Evolutionary conservation across 2,888 invertebrate species (phyloP).

Genomic region (Subacronicta megacephala): DNA sequence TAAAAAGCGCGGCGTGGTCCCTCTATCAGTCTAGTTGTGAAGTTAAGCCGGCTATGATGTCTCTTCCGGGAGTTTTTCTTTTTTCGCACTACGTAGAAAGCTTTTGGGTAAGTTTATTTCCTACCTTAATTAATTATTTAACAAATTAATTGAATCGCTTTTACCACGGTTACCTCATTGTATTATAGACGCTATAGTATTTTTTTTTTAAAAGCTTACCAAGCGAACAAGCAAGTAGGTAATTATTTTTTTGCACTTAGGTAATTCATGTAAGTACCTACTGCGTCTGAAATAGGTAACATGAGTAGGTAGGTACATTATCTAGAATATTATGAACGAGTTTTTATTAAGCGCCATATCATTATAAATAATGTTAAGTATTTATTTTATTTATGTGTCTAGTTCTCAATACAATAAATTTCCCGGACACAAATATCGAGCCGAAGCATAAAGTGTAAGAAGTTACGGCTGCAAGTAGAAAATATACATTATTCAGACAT

Average conservation of each 20-base stretch:
- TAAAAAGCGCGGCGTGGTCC: conserved; percentile 76
- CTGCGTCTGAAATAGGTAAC: conserved; percentile 43
- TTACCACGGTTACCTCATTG: conserved; percentile 13
- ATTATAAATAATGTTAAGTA: conserved; percentile 24
- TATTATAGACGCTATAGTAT: conserved; percentile 20
- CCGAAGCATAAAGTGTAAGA: conserved; percentile 68
- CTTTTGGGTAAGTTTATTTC: conserved; percentile 82
- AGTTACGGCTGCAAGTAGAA: conserved; percentile 68
- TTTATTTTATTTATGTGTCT: conserved; percentile 46
- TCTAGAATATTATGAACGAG: conserved; percentile 25
- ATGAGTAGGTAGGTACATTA: conserved; percentile 16
- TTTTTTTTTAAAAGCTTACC: conserved; percentile 38
- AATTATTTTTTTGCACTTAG: conserved; percentile 52
- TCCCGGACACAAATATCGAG: conserved; percentile 62
- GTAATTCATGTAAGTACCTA: conserved; percentile 43
- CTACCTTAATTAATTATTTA: conserved; percentile 15
- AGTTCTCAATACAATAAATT: conserved; percentile 45
- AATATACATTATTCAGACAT: conserved; percentile 80
- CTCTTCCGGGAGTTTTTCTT: conserved; percentile 83
- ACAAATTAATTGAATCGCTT: conserved; percentile 19
- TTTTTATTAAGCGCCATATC: conserved; percentile 21
- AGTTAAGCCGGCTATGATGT: conserved; percentile 77
- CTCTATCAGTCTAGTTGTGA: conserved; percentile 78
- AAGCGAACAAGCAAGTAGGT: conserved; percentile 39
- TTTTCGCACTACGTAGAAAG: conserved; percentile 85